Evolutionary conservation across 1,140 invertebrate species (phyloP).

Genomic region (Sitophilus oryzae): DNA sequence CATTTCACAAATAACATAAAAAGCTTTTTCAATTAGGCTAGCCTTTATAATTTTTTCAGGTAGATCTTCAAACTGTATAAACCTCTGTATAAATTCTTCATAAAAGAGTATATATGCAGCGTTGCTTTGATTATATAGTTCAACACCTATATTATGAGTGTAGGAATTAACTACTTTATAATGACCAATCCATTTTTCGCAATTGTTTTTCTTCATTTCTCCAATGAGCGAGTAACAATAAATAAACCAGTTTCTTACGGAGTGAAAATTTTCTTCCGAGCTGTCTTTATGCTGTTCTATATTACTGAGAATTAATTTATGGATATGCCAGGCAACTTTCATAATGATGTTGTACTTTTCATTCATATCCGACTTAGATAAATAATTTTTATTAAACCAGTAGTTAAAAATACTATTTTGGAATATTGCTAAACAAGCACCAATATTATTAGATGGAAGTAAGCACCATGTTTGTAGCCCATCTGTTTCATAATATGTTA

Average conservation of each 20-base stretch:
- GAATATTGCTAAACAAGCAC: too few species aligned
- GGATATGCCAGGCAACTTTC: background rate
- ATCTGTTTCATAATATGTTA: background rate
- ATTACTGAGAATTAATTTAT: background rate
- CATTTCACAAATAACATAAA: constrained; percentile 6
- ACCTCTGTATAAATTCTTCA: constrained; percentile 3
- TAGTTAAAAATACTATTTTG: too few species aligned
- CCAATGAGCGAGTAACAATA: constrained; percentile 5
- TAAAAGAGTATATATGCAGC: background rate
- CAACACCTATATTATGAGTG: constrained; percentile 9
- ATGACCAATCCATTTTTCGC: constrained; percentile 4
- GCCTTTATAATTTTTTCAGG: background rate
- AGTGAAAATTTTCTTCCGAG: background rate
- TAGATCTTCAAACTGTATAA: constrained; percentile 7
- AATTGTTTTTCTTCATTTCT: constrained; percentile 3
- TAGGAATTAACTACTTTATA: constrained; percentile 1
- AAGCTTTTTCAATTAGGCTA: constrained; percentile 1
- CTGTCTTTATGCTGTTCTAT: background rate
- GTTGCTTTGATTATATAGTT: constrained; percentile 3
- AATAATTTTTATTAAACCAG: too few species aligned
- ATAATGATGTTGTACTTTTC: background rate
- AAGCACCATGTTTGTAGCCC: too few species aligned
- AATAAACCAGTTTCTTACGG: background rate
- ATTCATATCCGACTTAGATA: too few species aligned
- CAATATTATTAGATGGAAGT: too few species aligned